Percentiles rank a stretch among this genome's conserved stretches.
Conservation (phyloP, 2,113 vertebrate species). For the Lethenteron reissneri region DNA sequence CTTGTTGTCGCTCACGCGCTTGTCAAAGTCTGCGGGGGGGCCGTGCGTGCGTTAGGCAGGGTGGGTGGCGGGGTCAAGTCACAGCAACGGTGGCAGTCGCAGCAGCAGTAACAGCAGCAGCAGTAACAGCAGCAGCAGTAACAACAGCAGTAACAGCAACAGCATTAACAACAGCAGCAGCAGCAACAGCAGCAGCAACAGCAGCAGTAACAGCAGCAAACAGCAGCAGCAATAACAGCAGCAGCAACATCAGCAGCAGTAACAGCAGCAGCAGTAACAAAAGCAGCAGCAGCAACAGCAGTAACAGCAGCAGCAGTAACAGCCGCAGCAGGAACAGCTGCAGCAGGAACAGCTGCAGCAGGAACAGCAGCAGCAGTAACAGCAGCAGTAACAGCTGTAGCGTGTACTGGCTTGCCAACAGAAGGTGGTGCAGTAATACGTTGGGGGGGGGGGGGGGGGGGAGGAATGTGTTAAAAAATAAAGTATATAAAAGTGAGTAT, state of each 20-base stretch:
- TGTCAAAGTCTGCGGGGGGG: constrained; percentile 50
- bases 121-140: background rate
- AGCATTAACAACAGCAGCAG: background rate
- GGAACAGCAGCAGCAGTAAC: too few relatives aligned
- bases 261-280: background rate
- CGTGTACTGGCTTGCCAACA: too few relatives aligned
- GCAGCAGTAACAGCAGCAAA: background rate
- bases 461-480: too few relatives aligned
- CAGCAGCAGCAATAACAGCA: background rate
- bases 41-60: background rate
- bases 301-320: background rate
- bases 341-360: too few relatives aligned
- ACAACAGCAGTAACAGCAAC: background rate
- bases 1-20: constrained; percentile 80
- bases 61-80: background rate
- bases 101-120: background rate
- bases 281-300: background rate
- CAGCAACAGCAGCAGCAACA: background rate
- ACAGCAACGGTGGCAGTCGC: background rate
- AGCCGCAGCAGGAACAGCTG: too few relatives aligned
- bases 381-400: too few relatives aligned
- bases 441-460: too few relatives aligned
- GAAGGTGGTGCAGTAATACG: too few relatives aligned
- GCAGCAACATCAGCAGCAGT: background rate
- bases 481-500: too few relatives aligned